Evolutionary conservation across 2,888 invertebrate species (phyloP).

Genomic region (Eucera pruinosa): DNA sequence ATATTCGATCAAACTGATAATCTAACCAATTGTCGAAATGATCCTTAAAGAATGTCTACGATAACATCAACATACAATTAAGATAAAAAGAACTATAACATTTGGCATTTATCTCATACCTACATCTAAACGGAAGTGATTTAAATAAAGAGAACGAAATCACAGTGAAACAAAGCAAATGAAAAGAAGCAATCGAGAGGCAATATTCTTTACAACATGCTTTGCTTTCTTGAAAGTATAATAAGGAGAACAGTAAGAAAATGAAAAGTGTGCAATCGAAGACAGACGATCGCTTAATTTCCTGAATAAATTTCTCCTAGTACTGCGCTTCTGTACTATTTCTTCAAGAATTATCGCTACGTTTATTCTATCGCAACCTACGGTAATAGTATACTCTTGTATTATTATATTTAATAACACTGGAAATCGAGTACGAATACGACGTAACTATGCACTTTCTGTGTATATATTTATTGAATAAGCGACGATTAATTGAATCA

Average conservation of each 20-base stretch:
- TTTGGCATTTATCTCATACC: slow-evolving; percentile 21
- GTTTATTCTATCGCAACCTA: slow-evolving; percentile 1
- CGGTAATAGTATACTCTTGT: slow-evolving; percentile 27
- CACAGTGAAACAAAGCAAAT: slow-evolving; percentile 29
- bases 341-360: slow-evolving; percentile 14
- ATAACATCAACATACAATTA: slow-evolving; percentile 21
- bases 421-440: slow-evolving; percentile 18
- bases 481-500: slow-evolving; percentile 44
- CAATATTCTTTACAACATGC: slow-evolving; percentile 25
- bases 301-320: not conserved
- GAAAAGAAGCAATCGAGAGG: slow-evolving; percentile 38
- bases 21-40: slow-evolving; percentile 11
- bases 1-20: slow-evolving; percentile 18
- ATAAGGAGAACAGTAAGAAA: not conserved
- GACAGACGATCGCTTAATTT: not conserved
- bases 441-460: slow-evolving; percentile 6
- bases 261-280: not conserved
- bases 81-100: slow-evolving; percentile 23
- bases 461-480: slow-evolving; percentile 22
- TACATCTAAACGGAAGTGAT: slow-evolving; percentile 10
- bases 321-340: slow-evolving; percentile 4
- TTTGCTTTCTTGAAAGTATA: not conserved
- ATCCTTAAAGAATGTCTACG: slow-evolving; percentile 1
- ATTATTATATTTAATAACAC: slow-evolving; percentile 16
- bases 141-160: slow-evolving; percentile 1